A percentile compares a stretch with the other conserved stretches of the same genome.
These are phyloP conservation scores for Zaprionus capensis DNA, from an alignment of 1,140 invertebrate species.

Conservation along the genomic window DNA sequence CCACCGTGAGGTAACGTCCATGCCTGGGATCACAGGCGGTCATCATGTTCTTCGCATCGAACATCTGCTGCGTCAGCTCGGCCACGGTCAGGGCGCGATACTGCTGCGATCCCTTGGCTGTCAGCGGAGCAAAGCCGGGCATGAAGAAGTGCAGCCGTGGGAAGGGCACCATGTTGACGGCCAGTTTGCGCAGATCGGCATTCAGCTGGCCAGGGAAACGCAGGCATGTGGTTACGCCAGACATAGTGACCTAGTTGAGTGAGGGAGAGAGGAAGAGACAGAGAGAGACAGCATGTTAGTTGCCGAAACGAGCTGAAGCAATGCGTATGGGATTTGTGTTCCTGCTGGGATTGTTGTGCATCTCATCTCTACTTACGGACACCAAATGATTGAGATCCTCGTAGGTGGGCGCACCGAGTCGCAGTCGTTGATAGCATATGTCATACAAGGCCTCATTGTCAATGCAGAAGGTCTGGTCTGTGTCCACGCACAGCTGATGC, in stretches of 20 bases:
- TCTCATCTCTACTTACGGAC: slow-evolving; percentile 85
- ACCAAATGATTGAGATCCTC: slow-evolving; percentile 91
- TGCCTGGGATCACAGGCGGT: slow-evolving; percentile 97
- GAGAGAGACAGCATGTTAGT: not conserved
- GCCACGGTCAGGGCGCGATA: slow-evolving; percentile 94
- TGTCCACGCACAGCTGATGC: slow-evolving; percentile 92
- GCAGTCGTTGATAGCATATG: slow-evolving; percentile 88
- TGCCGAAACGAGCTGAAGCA: not conserved
- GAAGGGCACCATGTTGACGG: slow-evolving; percentile 99
- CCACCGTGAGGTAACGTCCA: slow-evolving; percentile 96
- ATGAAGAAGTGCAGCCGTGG: slow-evolving; percentile 98
- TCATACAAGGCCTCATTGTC: slow-evolving; percentile 89
- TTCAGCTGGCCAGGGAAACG: slow-evolving; percentile 93
- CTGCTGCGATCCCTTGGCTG: slow-evolving; percentile 93
- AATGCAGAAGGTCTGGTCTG: slow-evolving; percentile 89
- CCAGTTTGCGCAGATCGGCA: slow-evolving; percentile 96
- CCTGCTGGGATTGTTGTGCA: not conserved
- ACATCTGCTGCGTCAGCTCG: slow-evolving; percentile 96
- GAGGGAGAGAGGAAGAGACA: slow-evolving; percentile 30
- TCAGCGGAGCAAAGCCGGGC: slow-evolving; percentile 97
- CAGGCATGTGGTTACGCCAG: slow-evolving; percentile 94
- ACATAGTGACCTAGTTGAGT: slow-evolving; percentile 88
- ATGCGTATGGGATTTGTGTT: not conserved
- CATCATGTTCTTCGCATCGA: slow-evolving; percentile 97
- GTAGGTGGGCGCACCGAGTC: slow-evolving; percentile 92